Conservation (phyloP, 2,888 invertebrate species). For the Sarcophaga carnaria region DNA sequence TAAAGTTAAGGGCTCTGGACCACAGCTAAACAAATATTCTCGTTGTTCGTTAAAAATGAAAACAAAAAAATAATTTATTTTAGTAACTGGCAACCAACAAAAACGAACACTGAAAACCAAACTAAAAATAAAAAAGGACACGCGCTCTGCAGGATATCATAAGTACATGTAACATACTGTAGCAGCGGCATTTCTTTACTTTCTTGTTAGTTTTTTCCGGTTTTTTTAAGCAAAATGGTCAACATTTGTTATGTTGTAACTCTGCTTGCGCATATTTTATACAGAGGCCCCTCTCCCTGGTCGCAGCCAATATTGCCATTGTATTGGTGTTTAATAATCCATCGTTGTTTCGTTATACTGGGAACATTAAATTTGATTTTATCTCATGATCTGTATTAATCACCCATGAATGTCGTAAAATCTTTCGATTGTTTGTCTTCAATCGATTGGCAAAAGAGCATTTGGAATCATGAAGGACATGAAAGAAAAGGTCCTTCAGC, state of each 20-base stretch:
- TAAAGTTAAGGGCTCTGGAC: slow-evolving; percentile 55
- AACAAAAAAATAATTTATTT: slow-evolving; percentile 30
- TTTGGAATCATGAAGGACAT: not conserved
- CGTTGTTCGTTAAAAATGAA: not conserved
- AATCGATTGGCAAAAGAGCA: slow-evolving; percentile 46
- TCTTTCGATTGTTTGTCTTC: slow-evolving; percentile 36
- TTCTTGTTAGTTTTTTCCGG: not conserved
- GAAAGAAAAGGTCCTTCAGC: too few species aligned
- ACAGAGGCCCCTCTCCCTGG: not conserved
- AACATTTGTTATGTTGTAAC: slow-evolving; percentile 40
- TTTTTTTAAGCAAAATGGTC: slow-evolving; percentile 20
- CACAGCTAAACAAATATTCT: slow-evolving; percentile 49
- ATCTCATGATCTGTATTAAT: slow-evolving; percentile 55
- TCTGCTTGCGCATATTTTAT: not conserved
- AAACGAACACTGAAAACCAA: slow-evolving; percentile 3
- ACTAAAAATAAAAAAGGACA: slow-evolving; percentile 48
- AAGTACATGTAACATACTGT: slow-evolving; percentile 4
- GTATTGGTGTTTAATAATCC: slow-evolving; percentile 46
- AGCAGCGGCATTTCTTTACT: not conserved
- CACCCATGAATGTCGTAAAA: slow-evolving; percentile 28
- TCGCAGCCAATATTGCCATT: slow-evolving; percentile 19
- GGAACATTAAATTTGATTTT: slow-evolving; percentile 48
- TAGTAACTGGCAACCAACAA: slow-evolving; percentile 48
- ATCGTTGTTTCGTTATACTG: slow-evolving; percentile 10
- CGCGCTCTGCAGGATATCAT: slow-evolving; percentile 66